Base-by-base conservation (phyloP, 64 coral and sea anemone species). In the Montipora sp. region DNA sequence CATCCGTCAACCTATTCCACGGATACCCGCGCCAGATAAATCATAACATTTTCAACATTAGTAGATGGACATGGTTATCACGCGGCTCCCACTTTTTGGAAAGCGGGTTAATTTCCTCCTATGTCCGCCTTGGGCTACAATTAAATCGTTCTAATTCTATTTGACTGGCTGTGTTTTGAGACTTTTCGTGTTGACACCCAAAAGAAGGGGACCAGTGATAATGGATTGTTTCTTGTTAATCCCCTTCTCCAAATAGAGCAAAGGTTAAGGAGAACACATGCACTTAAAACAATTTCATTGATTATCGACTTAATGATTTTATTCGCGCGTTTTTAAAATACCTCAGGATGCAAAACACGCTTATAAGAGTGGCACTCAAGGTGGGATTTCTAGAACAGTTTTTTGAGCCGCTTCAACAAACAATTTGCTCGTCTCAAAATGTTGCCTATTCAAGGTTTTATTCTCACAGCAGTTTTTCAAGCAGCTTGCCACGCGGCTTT, bases 261-360 rank as follows among this genome's bases (percentile, higher is more conserved):
- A 85, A 85, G 82, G 82, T 85, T 85, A 85, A 85, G 61, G 47
- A 46, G 45, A 85, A 51, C 46, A 2, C 47, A 11, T 68, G 27
- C 66, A n/a, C 61, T 71, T 85, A 59, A 71, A 85, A 85, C 49
- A 71, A 45, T 50, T 46, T 82, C 47, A 49, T 71, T 85, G 45
- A 85, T 70, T 85, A 85, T 85, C 65, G 16, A 61, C 44, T 85
- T 85, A 71, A 5, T 12, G 48, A 71, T 21, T 69, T 63, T 1
- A 69, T 13, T 85, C 3, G 16, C 46, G 82, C 82, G 82, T 85
- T 49, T 20, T 85, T 71, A 4, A 71, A 69, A 85, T 85, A 71
- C 82, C 65, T 85, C 45, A 13, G 18, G 4, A 21, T 19, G 44
- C 7, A 8, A 5, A 85, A 47, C 59, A 47, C 7, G 19, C 6